A percentile compares a stretch with the other conserved stretches of the same genome.
Conservation (phyloP, 2,888 invertebrate species). For the Gnatocerus cornutus region DNA sequence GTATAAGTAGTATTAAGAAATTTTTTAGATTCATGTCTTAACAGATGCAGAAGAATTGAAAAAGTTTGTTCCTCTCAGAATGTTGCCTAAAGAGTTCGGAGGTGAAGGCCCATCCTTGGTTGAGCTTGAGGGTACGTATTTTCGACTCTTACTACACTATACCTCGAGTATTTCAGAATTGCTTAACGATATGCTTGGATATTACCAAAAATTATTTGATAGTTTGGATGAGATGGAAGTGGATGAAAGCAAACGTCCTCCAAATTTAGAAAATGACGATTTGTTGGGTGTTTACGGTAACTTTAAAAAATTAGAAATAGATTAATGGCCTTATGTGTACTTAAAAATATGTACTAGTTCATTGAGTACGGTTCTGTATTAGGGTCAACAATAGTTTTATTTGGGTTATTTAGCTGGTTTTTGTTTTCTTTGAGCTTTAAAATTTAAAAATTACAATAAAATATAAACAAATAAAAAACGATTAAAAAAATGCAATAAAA, state of each 20-base stretch:
- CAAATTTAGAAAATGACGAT: background rate
- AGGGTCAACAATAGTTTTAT: too few relatives aligned
- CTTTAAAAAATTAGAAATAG: background rate
- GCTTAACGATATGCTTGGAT: background rate
- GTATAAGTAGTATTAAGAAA: background rate
- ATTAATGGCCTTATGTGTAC: background rate
- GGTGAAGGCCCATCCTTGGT: background rate
- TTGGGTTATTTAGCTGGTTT: too few relatives aligned
- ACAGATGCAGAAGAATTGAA: background rate
- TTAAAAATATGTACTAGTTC: too few relatives aligned
- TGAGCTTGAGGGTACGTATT: background rate
- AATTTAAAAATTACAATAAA: too few relatives aligned
- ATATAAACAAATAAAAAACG: too few relatives aligned
- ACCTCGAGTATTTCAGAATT: background rate
- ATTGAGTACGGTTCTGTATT: too few relatives aligned
- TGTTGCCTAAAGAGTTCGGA: background rate
- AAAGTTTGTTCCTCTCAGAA: background rate
- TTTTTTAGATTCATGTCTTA: constrained; percentile 1
- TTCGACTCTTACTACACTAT: too few relatives aligned
- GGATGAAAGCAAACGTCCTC: background rate
- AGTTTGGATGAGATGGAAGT: background rate
- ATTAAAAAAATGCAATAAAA: too few relatives aligned
- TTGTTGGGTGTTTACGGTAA: background rate
- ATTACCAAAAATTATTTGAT: background rate
- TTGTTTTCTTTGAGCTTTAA: too few relatives aligned